A percentile compares a stretch with the other conserved stretches of the same genome.
These are phyloP conservation scores for Cheilosia vulpina DNA, from an alignment of 2,888 invertebrate species.

Conservation along the genomic window DNA sequence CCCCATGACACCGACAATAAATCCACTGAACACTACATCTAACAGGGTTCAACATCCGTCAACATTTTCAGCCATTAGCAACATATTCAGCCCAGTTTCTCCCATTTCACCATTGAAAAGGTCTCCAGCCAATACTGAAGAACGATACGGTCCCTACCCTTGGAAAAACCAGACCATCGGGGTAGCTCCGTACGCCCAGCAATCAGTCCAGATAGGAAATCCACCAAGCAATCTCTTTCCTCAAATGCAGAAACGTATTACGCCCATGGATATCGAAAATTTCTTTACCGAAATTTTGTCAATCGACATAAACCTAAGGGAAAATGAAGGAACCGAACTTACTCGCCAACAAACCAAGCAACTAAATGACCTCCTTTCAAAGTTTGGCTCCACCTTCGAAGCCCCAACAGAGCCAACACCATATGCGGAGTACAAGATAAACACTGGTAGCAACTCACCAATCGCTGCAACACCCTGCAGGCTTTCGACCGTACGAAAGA, in stretches of 20 bases:
- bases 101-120: neutral
- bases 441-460: neutral
- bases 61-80: neutral
- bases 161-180: neutral
- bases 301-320: neutral
- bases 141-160: slow-evolving; percentile 2
- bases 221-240: neutral
- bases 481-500: neutral
- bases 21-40: neutral
- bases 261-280: neutral
- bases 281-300: slow-evolving; percentile 4
- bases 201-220: neutral
- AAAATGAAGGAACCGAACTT: slow-evolving; percentile 12
- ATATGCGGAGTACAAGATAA: neutral
- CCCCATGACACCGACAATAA: neutral
- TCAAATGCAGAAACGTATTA: neutral
- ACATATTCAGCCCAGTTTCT: neutral
- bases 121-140: neutral
- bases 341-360: neutral
- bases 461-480: slow-evolving; percentile 2
- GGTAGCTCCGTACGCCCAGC: neutral
- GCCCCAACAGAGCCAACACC: neutral
- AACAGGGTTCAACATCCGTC: neutral
- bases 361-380: neutral
- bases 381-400: neutral